Base-by-base conservation (phyloP, 92 coral and sea anemone genomes). In the Zoanthus sansibaricus region DNA sequence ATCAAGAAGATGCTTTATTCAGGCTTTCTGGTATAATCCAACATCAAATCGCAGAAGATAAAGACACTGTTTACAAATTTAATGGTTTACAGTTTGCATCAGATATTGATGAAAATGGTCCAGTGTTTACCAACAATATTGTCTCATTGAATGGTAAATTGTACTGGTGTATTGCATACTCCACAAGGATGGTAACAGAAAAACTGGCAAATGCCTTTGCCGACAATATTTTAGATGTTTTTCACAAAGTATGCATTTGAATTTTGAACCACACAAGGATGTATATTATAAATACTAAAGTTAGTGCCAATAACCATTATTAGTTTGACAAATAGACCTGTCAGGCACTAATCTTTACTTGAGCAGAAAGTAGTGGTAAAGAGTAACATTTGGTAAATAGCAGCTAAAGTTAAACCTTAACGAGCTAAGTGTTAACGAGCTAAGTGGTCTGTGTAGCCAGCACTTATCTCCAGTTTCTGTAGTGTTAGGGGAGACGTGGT, bases 71-170 rank as follows among this genome's bases (percentile, higher is more conserved):
- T 18, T 87, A 82, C 37, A 73, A 77, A 16, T 87, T 90, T 80
- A 89, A 76, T n/a, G 95, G 95, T 16, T 76, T 91, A 55, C 90
- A 93, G 74, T 91, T 85, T 88, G 94, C 93, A 13, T 42, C 87
- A 67, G 94, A 93, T 13, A 92, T 84, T 69, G 93, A 89, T 31
- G 89, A 76, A 59, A 82, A 86, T 88, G 98, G 98, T 1, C 96
- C 98, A 64, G 96, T 94, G 25, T 93, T 93, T 76, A 86, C 89
- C 46, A 93, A 89, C 88, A 93, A 89, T 71, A 75, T 94, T 56
- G 83, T 85, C 4, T 91, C 92, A 12, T 86, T 94, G 13, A 93
- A 89, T 89, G 98, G 89, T 9, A 82, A 72, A 45, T 83, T 94
- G 1, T 93, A 45, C 12, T 94, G 98, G 96, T 89, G 89, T 32